A percentile compares a stretch with the other conserved stretches of the same genome.
Conservation (phyloP, 2,113 vertebrate species). For the Macaca nemestrina region DNA sequence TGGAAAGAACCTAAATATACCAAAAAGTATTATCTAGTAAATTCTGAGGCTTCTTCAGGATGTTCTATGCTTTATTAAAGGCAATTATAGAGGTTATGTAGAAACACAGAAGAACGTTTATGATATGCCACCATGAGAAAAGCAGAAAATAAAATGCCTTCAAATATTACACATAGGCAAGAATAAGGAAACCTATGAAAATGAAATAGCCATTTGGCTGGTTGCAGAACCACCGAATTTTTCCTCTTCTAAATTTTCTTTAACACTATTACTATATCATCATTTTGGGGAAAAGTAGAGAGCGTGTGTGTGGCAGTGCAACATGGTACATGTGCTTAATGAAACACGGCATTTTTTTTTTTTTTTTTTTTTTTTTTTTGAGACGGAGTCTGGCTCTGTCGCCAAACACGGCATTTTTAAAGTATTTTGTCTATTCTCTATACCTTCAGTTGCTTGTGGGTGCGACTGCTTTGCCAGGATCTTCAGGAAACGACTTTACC, state of each 20-base stretch:
- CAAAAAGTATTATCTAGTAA: not conserved
- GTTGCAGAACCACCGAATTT: not conserved
- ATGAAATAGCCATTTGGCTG: not conserved
- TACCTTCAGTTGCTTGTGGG: not conserved
- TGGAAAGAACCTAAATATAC: not conserved
- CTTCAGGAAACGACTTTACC: not conserved
- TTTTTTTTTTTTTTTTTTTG: too few species aligned
- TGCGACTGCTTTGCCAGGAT: not conserved
- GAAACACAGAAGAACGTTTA: conserved; percentile 28
- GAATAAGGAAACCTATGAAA: conserved; percentile 12
- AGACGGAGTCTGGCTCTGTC: too few species aligned
- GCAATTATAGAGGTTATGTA: not conserved
- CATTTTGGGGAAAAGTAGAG: not conserved
- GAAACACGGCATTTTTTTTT: too few species aligned
- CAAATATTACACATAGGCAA: not conserved
- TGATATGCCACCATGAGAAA: not conserved
- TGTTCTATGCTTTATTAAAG: not conserved
- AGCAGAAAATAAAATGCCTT: not conserved
- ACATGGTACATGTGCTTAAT: not conserved
- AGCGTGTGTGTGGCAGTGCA: fast-evolving
- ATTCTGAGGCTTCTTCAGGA: not conserved
- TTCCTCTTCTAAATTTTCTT: not conserved
- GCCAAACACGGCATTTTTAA: not conserved
- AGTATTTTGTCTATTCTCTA: not conserved
- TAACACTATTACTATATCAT: not conserved